These are phyloP conservation scores for Odontesthes bonariensis DNA, from an alignment of 2,113 vertebrate genomes.

Conservation along the genomic window DNA sequence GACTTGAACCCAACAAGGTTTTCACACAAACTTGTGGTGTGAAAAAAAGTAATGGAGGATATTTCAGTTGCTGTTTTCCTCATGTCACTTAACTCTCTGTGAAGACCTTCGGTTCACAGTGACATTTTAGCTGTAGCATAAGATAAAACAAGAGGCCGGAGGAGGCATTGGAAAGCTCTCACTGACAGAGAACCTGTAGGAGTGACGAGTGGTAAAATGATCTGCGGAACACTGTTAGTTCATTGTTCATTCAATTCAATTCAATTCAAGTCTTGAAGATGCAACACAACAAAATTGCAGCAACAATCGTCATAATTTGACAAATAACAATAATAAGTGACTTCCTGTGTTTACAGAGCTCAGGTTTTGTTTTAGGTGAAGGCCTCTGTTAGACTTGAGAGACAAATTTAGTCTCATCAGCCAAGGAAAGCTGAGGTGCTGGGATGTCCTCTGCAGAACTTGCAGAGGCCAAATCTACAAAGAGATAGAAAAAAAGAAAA, in stretches of 20 bases:
- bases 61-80: conserved; percentile 29
- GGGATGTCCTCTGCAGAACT: conserved; percentile 5
- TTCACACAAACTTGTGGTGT: conserved; percentile 7
- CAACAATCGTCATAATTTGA: background rate
- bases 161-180: background rate
- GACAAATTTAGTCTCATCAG: no score
- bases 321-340: no score
- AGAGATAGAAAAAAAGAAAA: background rate
- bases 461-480: conserved; percentile 23
- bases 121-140: background rate
- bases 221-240: background rate
- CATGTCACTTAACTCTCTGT: background rate
- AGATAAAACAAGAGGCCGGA: conserved; percentile 1
- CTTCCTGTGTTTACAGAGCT: no score
- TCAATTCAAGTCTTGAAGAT: no score
- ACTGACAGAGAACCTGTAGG: background rate
- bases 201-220: background rate
- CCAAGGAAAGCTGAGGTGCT: conserved; percentile 1
- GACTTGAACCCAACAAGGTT: conserved; percentile 45
- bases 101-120: background rate
- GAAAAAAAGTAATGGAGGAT: no score
- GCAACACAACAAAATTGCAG: no score
- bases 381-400: background rate
- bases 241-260: no score
- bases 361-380: background rate